Conservation (phyloP, 2,797 vertebrate genomes). For the Craterocephalus amniculus region DNA sequence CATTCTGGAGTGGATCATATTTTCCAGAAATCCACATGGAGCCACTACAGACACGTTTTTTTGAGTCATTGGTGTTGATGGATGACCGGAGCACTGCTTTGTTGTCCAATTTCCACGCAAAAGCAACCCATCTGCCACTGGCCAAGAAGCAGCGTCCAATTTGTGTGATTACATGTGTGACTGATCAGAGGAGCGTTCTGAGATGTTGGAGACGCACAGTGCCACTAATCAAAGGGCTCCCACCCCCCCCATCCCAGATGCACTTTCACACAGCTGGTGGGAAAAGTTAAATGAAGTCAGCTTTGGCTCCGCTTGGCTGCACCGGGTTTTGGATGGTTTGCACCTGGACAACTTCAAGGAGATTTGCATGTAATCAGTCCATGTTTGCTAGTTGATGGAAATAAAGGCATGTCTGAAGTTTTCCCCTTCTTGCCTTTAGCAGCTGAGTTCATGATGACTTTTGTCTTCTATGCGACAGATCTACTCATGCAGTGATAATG, state of each 20-base stretch:
- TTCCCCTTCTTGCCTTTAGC: background rate
- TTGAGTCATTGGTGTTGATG: conserved; percentile 52
- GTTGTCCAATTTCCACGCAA: conserved; percentile 35
- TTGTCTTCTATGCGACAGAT: background rate
- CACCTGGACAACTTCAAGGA: conserved; percentile 42
- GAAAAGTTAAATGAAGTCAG: conserved; percentile 53
- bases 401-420: conserved; percentile 8
- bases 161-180: conserved; percentile 68
- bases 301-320: conserved; percentile 32
- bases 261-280: conserved; percentile 56
- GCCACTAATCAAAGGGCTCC: conserved; percentile 57
- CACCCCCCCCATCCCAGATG: conserved; percentile 23
- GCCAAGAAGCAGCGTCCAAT: conserved; percentile 59
- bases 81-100: conserved; percentile 41
- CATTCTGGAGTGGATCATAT: conserved; percentile 29
- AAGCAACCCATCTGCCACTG: conserved; percentile 42
- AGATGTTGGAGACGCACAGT: conserved; percentile 45
- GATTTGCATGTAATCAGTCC: conserved; percentile 13
- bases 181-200: conserved; percentile 60
- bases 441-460: background rate
- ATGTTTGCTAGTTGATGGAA: conserved; percentile 5
- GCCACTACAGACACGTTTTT: conserved; percentile 31
- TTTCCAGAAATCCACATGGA: conserved; percentile 40
- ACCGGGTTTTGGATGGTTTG: conserved; percentile 27
- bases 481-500: background rate